Conservation (phyloP, 2,113 vertebrate genomes). For the Tricholaema leucomelas region DNA sequence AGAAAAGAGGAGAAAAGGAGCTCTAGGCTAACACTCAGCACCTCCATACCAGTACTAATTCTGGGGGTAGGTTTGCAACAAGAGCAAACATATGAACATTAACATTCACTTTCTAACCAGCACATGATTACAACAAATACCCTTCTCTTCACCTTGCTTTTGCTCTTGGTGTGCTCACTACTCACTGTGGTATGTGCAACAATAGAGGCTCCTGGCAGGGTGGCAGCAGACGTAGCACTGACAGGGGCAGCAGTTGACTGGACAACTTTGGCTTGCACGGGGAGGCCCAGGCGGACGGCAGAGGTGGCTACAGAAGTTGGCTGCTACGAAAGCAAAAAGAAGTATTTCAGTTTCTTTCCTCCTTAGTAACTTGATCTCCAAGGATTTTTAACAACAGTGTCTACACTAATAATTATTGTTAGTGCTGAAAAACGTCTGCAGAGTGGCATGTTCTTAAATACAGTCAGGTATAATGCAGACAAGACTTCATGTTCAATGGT, state of each 20-base stretch:
- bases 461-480: background rate
- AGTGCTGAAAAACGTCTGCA: accelerated
- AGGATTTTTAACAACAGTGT: background rate
- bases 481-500: background rate
- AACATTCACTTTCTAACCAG: background rate
- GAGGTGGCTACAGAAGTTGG: constrained; percentile 27
- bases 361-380: background rate
- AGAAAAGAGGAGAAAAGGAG: background rate
- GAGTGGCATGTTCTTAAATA: background rate
- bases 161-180: background rate
- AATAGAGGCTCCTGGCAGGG: constrained; percentile 73
- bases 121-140: background rate
- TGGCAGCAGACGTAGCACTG: constrained; percentile 7
- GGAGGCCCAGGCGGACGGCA: constrained; percentile 50
- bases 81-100: background rate
- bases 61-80: background rate
- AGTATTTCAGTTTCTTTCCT: background rate
- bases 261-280: constrained; percentile 77
- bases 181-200: constrained; percentile 65
- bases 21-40: background rate
- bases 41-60: background rate
- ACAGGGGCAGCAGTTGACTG: constrained; percentile 64
- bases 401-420: background rate
- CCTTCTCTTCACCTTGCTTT: background rate
- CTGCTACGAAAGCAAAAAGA: background rate